A percentile compares a stretch with the other conserved stretches of the same genome.
phyloP scores from a whole-genome alignment of 2,797 vertebrate species.

The Pseudopleuronectes americanus region DNA sequence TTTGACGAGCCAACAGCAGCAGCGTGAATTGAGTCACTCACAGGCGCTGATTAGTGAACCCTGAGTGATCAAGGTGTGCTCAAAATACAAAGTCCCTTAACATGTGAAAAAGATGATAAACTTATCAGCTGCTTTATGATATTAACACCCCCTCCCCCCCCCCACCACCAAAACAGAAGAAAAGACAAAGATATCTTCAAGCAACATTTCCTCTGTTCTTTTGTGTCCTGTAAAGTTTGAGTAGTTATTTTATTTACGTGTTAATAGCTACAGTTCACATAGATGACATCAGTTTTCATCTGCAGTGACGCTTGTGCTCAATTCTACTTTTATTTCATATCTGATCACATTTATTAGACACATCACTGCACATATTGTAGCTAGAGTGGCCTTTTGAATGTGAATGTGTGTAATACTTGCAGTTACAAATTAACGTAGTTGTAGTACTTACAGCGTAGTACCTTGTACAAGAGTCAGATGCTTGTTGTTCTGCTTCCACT shows the following conservation, averaged over 20 bases:
- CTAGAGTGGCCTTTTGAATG: neutral
- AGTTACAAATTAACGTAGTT: neutral
- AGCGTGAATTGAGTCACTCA: constrained; percentile 47
- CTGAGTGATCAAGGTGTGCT: constrained; percentile 58
- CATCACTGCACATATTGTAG: neutral
- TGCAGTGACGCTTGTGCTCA: neutral
- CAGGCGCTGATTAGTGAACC: constrained; percentile 22
- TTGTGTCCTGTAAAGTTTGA: neutral
- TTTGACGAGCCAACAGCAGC: neutral
- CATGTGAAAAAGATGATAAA: constrained; percentile 41
- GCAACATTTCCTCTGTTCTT: neutral
- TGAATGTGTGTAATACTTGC: neutral
- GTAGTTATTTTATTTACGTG: neutral
- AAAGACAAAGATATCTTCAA: neutral
- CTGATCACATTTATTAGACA: constrained; percentile 5
- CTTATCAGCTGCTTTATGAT: constrained; percentile 47
- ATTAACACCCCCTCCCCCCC: neutral
- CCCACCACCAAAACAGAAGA: neutral
- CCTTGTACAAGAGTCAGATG: constrained; percentile 17
- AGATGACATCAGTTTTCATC: neutral
- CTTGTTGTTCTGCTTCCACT: constrained; percentile 40
- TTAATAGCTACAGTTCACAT: neutral
- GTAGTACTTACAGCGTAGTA: constrained; percentile 36
- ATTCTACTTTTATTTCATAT: neutral
- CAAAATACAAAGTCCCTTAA: constrained; percentile 62